Conservation (phyloP, 1,140 invertebrate species). For the Cheumatopsyche charites region DNA sequence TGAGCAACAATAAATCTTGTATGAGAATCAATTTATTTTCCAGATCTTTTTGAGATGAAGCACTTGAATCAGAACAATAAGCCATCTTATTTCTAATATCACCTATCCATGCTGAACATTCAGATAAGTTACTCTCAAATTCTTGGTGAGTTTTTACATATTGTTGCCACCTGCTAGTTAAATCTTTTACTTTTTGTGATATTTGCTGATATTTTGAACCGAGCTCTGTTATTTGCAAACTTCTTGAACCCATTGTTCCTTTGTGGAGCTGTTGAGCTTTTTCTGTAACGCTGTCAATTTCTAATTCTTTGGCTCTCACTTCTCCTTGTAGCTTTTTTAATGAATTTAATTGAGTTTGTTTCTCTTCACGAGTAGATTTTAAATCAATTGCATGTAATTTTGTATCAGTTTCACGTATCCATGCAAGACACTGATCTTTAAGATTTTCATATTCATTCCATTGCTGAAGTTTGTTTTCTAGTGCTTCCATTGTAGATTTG, state of each 20-base stretch:
- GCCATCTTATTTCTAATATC: constrained; percentile 83
- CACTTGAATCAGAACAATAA: constrained; percentile 81
- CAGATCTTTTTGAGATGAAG: constrained; percentile 82
- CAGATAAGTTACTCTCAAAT: constrained; percentile 79
- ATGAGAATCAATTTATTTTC: constrained; percentile 84
- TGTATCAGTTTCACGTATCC: constrained; percentile 88
- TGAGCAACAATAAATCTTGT: constrained; percentile 83
- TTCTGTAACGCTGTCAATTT: constrained; percentile 92
- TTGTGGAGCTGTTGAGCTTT: constrained; percentile 84
- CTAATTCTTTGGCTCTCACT: constrained; percentile 87
- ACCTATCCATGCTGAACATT: constrained; percentile 84
- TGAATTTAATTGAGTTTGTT: constrained; percentile 82
- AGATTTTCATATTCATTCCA: constrained; percentile 92
- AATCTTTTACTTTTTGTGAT: constrained; percentile 87
- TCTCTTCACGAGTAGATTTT: constrained; percentile 81
- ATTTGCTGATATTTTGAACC: constrained; percentile 90
- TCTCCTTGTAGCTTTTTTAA: constrained; percentile 84
- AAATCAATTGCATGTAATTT: constrained; percentile 88
- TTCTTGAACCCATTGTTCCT: constrained; percentile 65
- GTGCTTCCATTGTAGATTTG: constrained; percentile 74
- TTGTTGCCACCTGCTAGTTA: constrained; percentile 88
- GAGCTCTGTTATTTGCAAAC: constrained; percentile 83
- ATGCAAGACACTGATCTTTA: constrained; percentile 83
- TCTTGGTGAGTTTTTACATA: constrained; percentile 90
- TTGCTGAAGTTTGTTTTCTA: constrained; percentile 83